Evolutionary conservation across 2,888 invertebrate species (phyloP).

Genomic region (Aleiodes testaceus): DNA sequence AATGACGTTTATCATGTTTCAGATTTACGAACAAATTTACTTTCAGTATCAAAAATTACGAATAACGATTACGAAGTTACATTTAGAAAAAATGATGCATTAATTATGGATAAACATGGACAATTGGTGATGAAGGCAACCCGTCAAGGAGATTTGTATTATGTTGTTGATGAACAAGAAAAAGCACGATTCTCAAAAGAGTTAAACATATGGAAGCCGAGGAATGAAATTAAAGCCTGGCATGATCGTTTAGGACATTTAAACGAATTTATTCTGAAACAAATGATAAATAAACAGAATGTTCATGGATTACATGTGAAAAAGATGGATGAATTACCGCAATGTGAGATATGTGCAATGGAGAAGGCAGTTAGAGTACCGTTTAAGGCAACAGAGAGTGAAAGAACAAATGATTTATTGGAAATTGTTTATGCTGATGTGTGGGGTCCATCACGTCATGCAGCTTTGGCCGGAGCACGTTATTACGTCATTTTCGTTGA

Average conservation of each 20-base stretch:
- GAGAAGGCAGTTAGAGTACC: conserved; percentile 29
- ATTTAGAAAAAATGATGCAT: neutral
- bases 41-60: conserved; percentile 43
- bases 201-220: neutral
- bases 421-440: conserved; percentile 53
- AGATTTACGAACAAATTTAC: conserved; percentile 40
- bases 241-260: conserved; percentile 2
- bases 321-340: too few species aligned
- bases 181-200: neutral
- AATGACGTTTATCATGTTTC: conserved; percentile 36
- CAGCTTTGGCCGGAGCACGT: neutral
- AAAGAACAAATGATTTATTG: conserved; percentile 26
- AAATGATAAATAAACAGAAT: neutral
- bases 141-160: conserved; percentile 41
- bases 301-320: too few species aligned
- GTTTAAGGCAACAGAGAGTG: neutral
- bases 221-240: conserved; percentile 10
- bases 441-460: conserved; percentile 34
- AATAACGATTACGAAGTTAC: conserved; percentile 4
- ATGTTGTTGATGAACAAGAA: conserved; percentile 5
- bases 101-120: conserved; percentile 16
- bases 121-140: neutral
- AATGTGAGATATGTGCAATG: conserved; percentile 32
- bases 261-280: conserved; percentile 1
- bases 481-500: conserved; percentile 17